Evolutionary conservation across 2,888 invertebrate species (phyloP).

Genomic region (Drosophila pseudotalamancana): DNA sequence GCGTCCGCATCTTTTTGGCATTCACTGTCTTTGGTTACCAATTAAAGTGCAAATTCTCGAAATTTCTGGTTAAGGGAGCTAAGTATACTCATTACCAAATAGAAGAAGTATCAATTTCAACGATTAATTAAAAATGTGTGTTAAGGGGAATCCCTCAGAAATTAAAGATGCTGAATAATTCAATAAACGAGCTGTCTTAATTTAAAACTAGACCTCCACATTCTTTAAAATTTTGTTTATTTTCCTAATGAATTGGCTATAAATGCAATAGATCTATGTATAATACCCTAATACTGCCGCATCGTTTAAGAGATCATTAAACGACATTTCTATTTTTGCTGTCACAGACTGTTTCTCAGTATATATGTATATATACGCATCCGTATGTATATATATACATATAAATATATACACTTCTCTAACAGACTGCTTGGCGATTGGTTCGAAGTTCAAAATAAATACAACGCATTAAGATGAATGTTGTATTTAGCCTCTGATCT

Average conservation of each 20-base stretch:
- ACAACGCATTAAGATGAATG: not conserved
- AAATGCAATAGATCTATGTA: too few relatives aligned
- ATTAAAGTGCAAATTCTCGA: constrained; percentile 45
- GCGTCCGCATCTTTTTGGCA: constrained; percentile 8
- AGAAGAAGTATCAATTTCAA: constrained; percentile 5
- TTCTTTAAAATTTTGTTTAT: too few relatives aligned
- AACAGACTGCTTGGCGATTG: constrained; percentile 26
- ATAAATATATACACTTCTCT: not conserved
- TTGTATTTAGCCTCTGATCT: not conserved
- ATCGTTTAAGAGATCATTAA: not conserved
- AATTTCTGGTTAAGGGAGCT: not conserved
- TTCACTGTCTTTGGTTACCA: constrained; percentile 57
- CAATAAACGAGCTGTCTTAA: not conserved
- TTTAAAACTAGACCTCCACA: not conserved
- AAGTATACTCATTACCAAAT: constrained; percentile 24
- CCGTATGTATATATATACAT: not conserved
- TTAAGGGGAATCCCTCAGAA: not conserved
- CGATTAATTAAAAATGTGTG: constrained; percentile 6
- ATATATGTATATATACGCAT: not conserved
- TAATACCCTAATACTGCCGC: not conserved
- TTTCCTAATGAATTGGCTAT: too few relatives aligned
- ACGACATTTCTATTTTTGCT: constrained; percentile 5
- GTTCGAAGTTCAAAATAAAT: not conserved
- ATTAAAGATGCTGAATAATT: not conserved
- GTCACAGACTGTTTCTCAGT: not conserved